Conservation (phyloP, 2,113 vertebrate genomes). For the Harpagus bidentatus region DNA sequence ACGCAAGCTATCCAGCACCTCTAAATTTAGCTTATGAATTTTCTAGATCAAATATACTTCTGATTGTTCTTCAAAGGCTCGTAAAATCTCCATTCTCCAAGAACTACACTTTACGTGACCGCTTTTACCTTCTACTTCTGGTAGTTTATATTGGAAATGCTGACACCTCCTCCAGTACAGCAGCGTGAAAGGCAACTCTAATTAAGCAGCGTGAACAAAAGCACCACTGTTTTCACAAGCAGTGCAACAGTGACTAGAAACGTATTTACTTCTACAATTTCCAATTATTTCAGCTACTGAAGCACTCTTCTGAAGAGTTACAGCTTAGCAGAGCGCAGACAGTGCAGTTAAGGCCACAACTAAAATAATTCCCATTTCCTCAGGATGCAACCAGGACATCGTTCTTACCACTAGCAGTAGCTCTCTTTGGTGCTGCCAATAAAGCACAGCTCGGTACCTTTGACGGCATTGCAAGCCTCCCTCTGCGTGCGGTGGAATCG, state of each 20-base stretch:
- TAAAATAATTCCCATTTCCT: conserved; percentile 5
- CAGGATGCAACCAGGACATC: neutral
- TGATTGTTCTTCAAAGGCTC: neutral
- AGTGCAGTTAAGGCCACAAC: neutral
- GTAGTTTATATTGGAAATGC: neutral
- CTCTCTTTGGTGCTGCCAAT: neutral
- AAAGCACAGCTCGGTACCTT: neutral
- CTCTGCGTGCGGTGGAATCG: accelerated
- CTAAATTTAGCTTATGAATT: accelerated
- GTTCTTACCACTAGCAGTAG: neutral
- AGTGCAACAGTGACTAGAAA: neutral
- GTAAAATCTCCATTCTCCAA: neutral
- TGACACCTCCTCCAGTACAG: neutral
- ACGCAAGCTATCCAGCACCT: neutral
- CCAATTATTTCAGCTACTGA: neutral
- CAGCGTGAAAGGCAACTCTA: neutral
- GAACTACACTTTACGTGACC: neutral
- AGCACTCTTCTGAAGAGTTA: neutral
- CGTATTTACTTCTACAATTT: neutral
- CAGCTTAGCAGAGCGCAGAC: neutral
- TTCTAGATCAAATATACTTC: neutral
- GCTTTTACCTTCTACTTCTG: neutral
- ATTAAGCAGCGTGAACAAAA: neutral
- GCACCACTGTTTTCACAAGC: neutral
- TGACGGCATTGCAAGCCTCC: accelerated